A percentile compares a stretch with the other conserved stretches of the same genome.
Evolutionary conservation across 2,797 vertebrate genomes (phyloP).

Genomic region (Margarornis squamiger): DNA sequence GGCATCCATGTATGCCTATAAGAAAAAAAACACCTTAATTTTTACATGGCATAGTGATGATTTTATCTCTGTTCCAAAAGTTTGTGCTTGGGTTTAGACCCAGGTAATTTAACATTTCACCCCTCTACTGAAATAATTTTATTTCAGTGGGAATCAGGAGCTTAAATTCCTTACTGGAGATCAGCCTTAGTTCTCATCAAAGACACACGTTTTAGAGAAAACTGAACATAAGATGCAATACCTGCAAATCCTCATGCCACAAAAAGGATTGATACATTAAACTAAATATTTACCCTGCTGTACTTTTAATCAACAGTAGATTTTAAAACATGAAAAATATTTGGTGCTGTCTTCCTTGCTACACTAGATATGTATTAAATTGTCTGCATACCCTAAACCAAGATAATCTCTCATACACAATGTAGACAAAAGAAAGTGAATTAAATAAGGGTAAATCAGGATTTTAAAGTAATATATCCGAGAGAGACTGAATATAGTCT

Average conservation of each 20-base stretch:
- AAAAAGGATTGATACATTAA: neutral
- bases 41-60: neutral
- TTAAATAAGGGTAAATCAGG: neutral
- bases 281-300: neutral
- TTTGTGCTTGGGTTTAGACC: neutral
- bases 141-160: neutral
- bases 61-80: neutral
- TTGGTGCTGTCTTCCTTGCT: neutral
- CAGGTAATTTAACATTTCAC: neutral
- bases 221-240: neutral
- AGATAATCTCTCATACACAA: neutral
- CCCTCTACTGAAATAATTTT: neutral
- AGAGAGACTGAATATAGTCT: neutral
- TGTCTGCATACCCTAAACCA: neutral
- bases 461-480: neutral
- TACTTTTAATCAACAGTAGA: neutral
- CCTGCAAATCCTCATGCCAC: neutral
- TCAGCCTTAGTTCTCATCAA: neutral
- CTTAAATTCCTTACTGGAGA: neutral
- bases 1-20: neutral
- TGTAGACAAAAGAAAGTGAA: neutral
- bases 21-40: neutral
- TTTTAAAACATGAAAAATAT: neutral
- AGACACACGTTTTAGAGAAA: neutral
- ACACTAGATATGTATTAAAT: neutral